Conservation (phyloP, 2,113 vertebrate species). For the Hydrochoerus hydrochaeris region DNA sequence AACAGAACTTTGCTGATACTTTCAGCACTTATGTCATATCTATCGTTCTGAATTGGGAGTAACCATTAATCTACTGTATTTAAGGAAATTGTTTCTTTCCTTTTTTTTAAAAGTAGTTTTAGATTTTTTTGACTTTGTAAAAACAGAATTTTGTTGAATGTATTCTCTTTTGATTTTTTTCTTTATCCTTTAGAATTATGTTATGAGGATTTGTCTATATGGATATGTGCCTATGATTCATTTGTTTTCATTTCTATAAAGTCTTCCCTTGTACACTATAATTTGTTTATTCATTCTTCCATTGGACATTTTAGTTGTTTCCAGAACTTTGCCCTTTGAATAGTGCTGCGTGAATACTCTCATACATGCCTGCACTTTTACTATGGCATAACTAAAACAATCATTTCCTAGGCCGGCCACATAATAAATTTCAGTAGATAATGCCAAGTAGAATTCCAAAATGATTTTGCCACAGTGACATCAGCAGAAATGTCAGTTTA, state of each 20-base stretch:
- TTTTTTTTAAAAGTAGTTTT: neutral
- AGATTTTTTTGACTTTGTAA: slow-evolving; percentile 9
- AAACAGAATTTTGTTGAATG: neutral
- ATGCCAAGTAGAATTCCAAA: slow-evolving; percentile 31
- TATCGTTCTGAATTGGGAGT: neutral
- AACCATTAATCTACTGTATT: neutral
- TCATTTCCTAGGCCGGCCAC: neutral
- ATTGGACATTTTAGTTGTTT: neutral
- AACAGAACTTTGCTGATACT: neutral
- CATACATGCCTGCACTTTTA: neutral
- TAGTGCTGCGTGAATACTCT: neutral
- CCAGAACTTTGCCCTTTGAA: slow-evolving; percentile 6
- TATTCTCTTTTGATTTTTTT: neutral
- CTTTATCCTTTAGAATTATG: neutral
- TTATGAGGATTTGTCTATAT: neutral
- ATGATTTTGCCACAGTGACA: slow-evolving; percentile 33
- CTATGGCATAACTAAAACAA: neutral
- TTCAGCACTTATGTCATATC: neutral
- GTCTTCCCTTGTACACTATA: neutral
- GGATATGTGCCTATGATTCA: neutral
- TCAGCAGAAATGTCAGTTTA: slow-evolving; percentile 34
- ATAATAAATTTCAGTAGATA: slow-evolving; percentile 2
- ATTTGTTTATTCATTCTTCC: slow-evolving; percentile 32
- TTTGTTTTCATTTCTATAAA: slow-evolving; percentile 30
- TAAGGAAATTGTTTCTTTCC: neutral